Evolutionary conservation across 2,888 invertebrate genomes (phyloP).

Genomic region (Polyploca ridens): DNA sequence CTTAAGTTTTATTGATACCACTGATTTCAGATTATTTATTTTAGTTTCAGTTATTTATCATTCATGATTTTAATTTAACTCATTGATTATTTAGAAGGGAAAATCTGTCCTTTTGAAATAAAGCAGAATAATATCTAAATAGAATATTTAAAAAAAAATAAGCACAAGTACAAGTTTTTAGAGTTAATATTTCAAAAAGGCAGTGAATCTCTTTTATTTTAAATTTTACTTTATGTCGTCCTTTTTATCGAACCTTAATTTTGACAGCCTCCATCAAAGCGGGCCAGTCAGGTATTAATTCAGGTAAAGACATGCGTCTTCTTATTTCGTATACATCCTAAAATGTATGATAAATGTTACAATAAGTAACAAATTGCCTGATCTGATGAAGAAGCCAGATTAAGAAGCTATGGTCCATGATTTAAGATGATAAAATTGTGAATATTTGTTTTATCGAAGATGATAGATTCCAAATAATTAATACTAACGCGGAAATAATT

Average conservation of each 20-base stretch:
- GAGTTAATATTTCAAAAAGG: conserved; percentile 53
- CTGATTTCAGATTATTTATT: conserved; percentile 54
- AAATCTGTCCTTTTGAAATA: conserved; percentile 58
- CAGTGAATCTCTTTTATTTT: conserved; percentile 49
- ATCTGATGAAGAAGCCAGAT: conserved; percentile 42
- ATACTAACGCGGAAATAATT: conserved; percentile 57
- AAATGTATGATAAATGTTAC: conserved; percentile 77
- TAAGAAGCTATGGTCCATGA: conserved; percentile 21
- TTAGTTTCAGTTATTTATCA: conserved; percentile 65
- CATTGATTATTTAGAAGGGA: conserved; percentile 73
- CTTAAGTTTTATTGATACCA: conserved; percentile 42
- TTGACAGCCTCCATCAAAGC: conserved; percentile 87
- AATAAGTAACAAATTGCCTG: conserved; percentile 41
- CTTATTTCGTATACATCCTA: conserved; percentile 88
- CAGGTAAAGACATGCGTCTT: conserved; percentile 88
- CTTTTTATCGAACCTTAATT: conserved; percentile 87
- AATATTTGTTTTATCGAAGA: not conserved
- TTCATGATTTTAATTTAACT: conserved; percentile 64
- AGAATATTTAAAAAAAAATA: not conserved
- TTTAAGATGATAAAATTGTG: conserved; percentile 17
- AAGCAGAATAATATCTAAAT: conserved; percentile 6
- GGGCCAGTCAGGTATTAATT: conserved; percentile 92
- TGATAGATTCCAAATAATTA: not conserved
- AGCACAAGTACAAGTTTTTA: too few relatives aligned
- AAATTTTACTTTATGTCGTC: conserved; percentile 62